Base-by-base conservation (phyloP, 2,113 vertebrate genomes). In the Acanthochromis polyacanthus region DNA sequence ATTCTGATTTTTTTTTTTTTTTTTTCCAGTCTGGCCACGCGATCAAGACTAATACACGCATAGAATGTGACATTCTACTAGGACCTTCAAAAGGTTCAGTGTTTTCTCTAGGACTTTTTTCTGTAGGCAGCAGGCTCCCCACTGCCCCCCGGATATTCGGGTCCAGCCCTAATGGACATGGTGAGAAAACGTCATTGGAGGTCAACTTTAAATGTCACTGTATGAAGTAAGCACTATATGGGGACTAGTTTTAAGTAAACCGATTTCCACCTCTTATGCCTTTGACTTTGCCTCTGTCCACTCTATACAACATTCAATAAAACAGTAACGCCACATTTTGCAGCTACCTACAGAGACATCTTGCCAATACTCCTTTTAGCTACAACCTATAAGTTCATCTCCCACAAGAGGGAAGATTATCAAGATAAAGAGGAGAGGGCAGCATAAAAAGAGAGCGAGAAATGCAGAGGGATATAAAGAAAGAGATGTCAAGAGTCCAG, bases 321-420 rank as follows among this genome's bases (percentile, higher is more conserved):
- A 20, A 40, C 61, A 51, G 56, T 58, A 65, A 57, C 75, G 46
- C 60, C 57, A 46, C 19, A 68, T 75, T 72, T 68, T 75, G 73
- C 43, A 30, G 58, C 50, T 56, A 63, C 64, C 57, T 63, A 53
- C 20, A 81, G 45, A 59, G 16, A 23, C 66, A 50, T 43, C 70
- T 62, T 1, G 16, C 23, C 51, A 40, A n/a, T 74, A 84, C 80
- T 43, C 75, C 65, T 84, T 66, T 88, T 74, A 82, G 57, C 45
- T 46, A 63, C 51, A 83, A 60, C 53, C 55, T 63, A 48, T 58
- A 63, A 19, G 45, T 81, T 62, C 65, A 75, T 80, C 72, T 60
- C 30, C 38, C 28, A 48, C 50, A 56, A 32, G n/a, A 82, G 61
- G 51, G 64, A 53, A 53, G 58, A 16, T 58, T 71, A 76, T 28